Percentiles rank a stretch among this genome's conserved stretches.
These are phyloP conservation scores for Trididemnum clinides DNA, from an alignment of 23 tunicate species.

Conservation along the genomic window DNA sequence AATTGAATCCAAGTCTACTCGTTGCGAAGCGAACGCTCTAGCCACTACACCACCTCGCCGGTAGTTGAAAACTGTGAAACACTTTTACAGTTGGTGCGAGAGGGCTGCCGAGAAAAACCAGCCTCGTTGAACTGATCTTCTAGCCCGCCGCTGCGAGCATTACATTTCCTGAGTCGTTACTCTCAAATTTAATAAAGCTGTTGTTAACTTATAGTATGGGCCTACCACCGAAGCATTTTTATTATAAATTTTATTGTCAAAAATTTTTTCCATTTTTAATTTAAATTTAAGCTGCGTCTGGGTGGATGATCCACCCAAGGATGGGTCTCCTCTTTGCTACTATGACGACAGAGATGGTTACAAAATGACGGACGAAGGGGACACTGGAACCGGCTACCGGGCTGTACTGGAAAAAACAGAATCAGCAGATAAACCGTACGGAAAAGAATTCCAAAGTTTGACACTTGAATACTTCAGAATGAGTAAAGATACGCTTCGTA, in stretches of 20 bases:
- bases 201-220: no score
- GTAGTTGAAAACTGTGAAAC: no score
- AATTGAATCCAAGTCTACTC: no score
- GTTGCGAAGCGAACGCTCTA: no score
- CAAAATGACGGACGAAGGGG: background rate
- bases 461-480: slow-evolving; percentile 16
- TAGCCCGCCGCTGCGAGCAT: no score
- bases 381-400: slow-evolving; percentile 13
- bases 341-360: slow-evolving; percentile 49
- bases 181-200: no score
- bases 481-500: slow-evolving; percentile 50
- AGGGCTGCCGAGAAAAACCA: no score
- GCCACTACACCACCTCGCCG: no score
- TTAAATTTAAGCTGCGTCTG: background rate
- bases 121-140: no score
- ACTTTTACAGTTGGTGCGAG: no score
- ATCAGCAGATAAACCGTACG: slow-evolving; percentile 29
- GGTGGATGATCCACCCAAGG: background rate
- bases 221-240: no score
- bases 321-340: slow-evolving; percentile 36
- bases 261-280: background rate
- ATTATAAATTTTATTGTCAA: background rate
- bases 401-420: background rate
- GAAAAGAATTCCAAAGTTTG: slow-evolving; percentile 44
- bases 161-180: no score